These are phyloP conservation scores for Meiosimyza decipiens DNA, from an alignment of 2,888 invertebrate genomes.

Conservation along the genomic window DNA sequence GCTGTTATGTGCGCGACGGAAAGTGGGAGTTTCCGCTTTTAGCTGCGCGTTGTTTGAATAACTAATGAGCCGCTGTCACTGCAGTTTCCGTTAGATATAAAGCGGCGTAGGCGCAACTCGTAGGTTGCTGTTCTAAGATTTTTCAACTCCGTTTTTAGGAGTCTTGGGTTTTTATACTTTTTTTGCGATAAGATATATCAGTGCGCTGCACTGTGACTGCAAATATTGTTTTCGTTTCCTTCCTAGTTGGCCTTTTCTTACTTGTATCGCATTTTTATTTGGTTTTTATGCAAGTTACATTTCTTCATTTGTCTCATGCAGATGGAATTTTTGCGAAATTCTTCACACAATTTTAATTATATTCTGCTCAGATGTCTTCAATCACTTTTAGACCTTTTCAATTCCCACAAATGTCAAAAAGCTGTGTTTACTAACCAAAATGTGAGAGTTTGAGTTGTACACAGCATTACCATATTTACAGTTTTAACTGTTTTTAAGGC, in stretches of 20 bases:
- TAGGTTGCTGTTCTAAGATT: neutral
- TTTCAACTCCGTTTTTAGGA: no score
- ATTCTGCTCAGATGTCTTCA: neutral
- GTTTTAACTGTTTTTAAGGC: no score
- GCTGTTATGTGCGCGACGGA: constrained; percentile 7
- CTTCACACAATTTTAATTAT: constrained; percentile 7
- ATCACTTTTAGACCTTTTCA: constrained; percentile 5
- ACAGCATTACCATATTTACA: no score
- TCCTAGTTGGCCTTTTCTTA: no score
- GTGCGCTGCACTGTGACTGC: no score
- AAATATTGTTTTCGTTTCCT: no score
- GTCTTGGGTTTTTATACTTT: no score
- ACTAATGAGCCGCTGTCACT: constrained; percentile 11
- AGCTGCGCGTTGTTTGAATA: constrained; percentile 38
- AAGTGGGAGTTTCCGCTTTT: constrained; percentile 22
- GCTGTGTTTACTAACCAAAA: neutral
- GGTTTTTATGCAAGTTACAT: no score
- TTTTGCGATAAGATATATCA: no score
- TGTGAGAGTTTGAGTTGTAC: no score
- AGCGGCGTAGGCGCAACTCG: constrained; percentile 8
- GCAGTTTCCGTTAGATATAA: constrained; percentile 3
- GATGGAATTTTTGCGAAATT: constrained; percentile 5
- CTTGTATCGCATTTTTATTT: no score
- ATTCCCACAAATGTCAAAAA: neutral
- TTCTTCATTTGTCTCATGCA: no score